Evolutionary conservation across 2,888 invertebrate genomes (phyloP), one percentile per base, ranked within the genome.

Genomic region (Bimastos eiseni): DNA sequence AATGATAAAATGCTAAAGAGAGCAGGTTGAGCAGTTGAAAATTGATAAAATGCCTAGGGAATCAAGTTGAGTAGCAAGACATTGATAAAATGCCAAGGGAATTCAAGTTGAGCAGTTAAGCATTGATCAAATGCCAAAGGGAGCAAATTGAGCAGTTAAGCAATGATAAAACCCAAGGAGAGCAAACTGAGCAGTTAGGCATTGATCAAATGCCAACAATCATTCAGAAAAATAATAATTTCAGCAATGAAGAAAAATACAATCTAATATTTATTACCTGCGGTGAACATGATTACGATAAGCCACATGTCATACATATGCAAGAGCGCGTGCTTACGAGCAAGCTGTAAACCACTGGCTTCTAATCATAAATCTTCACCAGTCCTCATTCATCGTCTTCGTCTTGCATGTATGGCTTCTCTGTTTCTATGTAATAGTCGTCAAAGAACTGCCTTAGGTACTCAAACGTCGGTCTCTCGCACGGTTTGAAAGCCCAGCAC

Each of bases 391-490:
- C 1, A 70, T 83, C 83, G 15, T 36, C 36, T 84, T 86, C 86
- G 1, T 34, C 86, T 21, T 34, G 21, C 6, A 37, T 19, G 24
- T 86, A 86, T 15, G 86, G 86, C 17, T 5, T 37, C 36, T 86
- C 86, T 5, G 86, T 86, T 86, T 86, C 86, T 8, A 17, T 86
- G 36, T 36, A 86, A 37, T 86, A 86, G 86, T 86, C 86, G 8
- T 86, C 86, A 11, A 89, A 89, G 41, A 89, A 89, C 19, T 36
- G 33, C 30, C 30, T 38, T n/a, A 91, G 33, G 86, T 86, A 34
- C 34, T 44, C 41, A 83, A 91, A 91, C 33, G 90, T 89, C 17
- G 91, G 91, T 83, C 91, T 34, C 38, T 90, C 84, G 15, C 30
- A 36, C 2, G 89, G n/a, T 37, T 38, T 41, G 89, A 88, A 91